These are phyloP conservation scores for Peromyscus eremicus DNA, from an alignment of 2,797 vertebrate genomes.

Conservation along the genomic window DNA sequence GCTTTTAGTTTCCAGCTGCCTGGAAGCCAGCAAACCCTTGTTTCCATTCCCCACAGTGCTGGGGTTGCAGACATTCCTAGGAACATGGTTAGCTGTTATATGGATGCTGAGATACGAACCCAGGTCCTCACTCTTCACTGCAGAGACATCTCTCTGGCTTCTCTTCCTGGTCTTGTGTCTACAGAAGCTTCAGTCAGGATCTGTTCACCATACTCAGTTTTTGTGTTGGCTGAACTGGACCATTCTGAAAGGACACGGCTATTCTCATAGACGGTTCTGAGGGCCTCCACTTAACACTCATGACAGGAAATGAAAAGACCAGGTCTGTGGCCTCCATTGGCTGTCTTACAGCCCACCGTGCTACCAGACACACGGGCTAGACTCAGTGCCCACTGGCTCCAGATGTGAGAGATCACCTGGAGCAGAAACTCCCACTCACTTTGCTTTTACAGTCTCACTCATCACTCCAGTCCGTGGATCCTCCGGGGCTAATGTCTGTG, in stretches of 20 bases:
- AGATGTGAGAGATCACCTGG: rapidly evolving
- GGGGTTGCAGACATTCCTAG: neutral
- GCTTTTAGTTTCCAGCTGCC: neutral
- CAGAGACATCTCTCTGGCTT: neutral
- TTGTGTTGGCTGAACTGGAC: rapidly evolving
- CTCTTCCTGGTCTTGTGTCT: neutral
- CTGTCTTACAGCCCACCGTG: rapidly evolving
- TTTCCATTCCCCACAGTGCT: no score
- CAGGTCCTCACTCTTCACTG: neutral
- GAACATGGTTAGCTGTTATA: neutral
- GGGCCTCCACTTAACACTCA: neutral
- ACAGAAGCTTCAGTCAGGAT: rapidly evolving
- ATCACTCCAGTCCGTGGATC: rapidly evolving
- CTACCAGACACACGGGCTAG: neutral
- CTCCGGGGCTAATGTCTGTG: rapidly evolving
- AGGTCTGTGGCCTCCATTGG: rapidly evolving
- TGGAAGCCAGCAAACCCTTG: neutral
- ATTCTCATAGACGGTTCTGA: rapidly evolving
- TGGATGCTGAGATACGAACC: neutral
- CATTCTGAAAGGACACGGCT: neutral
- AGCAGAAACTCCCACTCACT: neutral
- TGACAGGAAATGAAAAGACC: neutral
- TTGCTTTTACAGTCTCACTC: rapidly evolving
- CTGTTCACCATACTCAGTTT: rapidly evolving
- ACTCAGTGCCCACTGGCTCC: neutral